Base-by-base conservation (phyloP, 2,888 invertebrate species). In the Pseudoips prasinana region DNA sequence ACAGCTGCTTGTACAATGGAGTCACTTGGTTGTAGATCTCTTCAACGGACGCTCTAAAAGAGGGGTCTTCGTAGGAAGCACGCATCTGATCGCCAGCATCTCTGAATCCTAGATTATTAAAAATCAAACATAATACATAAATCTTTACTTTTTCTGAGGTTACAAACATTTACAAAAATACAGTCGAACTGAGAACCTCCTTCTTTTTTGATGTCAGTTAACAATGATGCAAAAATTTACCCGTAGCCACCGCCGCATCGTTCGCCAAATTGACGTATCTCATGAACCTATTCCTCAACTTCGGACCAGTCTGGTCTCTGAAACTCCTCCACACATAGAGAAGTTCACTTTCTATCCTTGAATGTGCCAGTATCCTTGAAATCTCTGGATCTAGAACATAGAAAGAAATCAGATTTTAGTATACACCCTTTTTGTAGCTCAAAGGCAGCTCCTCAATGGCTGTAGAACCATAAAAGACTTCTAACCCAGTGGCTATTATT, bases 51-150 rank as follows among this genome's bases (percentile, higher is more conserved):
- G 89, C 83, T 30, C 92, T 90, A 56, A 94, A 92, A 14, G 93
- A 90, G 0, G 87, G 79, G 47, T 93, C 93, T 50, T 96, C 95
- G 70, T 95, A 96, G 0, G 88, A 65, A 5, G 92, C 91, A 2
- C 94, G 87, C 94, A 95, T 94, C 69, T 95, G 94, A 29, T 94
- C 95, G 0, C 96, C 95, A 0, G 94, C 94, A 64, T 96, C 94
- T 6, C 89, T 78, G 67, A 93, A 96, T 1, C 94, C 95, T 95
- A 46, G 2, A 20, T 6, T 9, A 22, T 3, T 9, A 1, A 22
- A 19, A 19, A 18, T 6, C 18, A 18, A 18, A 18, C 6, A n/a
- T n/a, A n/a, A n/a, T n/a, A n/a, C n/a, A n/a, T n/a, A n/a, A n/a
- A n/a, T n/a, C n/a, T n/a, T n/a, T n/a, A n/a, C n/a, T n/a, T n/a